Evolutionary conservation across 2,113 vertebrate genomes (phyloP).

Genomic region (Ptychochromis oligacanthus): DNA sequence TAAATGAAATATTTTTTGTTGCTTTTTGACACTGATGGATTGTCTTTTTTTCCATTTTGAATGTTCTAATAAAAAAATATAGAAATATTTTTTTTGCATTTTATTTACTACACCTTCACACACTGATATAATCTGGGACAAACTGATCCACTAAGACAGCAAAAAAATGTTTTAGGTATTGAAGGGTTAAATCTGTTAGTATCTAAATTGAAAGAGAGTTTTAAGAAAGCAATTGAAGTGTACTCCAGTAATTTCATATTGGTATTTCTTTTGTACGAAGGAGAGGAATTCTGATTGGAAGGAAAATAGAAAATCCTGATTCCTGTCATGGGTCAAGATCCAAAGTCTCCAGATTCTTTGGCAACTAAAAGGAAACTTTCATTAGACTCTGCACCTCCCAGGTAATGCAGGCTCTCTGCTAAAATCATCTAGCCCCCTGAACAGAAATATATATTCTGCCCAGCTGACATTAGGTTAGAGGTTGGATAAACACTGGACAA

Average conservation of each 20-base stretch:
- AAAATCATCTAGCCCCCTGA: background rate
- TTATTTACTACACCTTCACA: background rate
- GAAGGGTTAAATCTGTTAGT: background rate
- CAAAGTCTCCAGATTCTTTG: background rate
- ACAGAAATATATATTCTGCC: background rate
- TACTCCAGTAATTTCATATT: background rate
- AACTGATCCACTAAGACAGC: background rate
- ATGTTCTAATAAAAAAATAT: constrained; percentile 78
- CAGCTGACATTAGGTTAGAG: background rate
- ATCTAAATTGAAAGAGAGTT: background rate
- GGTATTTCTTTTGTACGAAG: background rate
- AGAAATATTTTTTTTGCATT: background rate
- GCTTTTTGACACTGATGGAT: constrained; percentile 56
- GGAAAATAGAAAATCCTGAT: fast-evolving
- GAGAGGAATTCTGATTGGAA: background rate
- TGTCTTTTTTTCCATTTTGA: constrained; percentile 65
- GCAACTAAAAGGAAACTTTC: background rate
- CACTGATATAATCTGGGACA: background rate
- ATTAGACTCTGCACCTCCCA: background rate
- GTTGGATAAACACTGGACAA: background rate
- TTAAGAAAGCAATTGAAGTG: background rate
- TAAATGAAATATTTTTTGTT: constrained; percentile 35
- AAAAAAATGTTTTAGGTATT: background rate
- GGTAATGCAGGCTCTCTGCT: background rate
- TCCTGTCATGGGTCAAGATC: background rate